Base-by-base conservation (phyloP, 2,888 invertebrate species). In the Lasioglossum figueresi region DNA sequence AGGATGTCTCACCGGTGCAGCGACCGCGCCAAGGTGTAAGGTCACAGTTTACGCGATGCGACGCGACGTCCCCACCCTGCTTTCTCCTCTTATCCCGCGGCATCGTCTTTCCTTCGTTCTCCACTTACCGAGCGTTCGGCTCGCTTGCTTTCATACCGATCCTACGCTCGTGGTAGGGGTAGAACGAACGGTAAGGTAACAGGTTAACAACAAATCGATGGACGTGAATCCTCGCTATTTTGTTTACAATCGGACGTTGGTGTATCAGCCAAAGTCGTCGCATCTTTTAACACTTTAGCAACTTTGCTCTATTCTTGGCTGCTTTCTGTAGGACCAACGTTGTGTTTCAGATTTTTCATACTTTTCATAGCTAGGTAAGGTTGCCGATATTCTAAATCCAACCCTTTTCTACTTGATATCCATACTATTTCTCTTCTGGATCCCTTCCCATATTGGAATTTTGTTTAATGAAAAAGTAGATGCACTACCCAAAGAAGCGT, bases 121-220 rank as follows among this genome's bases (percentile, higher is more conserved):
- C 79, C 77, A 70, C 45, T 72, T 48, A 34, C 23, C 73, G 16
- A 45, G 43, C 56, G 52, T 27, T 76, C 75, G 27, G 8, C 72
- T 73, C 79, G 68, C 71, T 71, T 81, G 78, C 52, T 40, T 71
- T n/a, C 79, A 68, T 70, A 77, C 72, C 68, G 76, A 70, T 31
- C 40, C 43, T 76, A 66, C 83, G 75, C 23, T 56, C 82, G 74
- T 88, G 87, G 91, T 90, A 91, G 91, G 90, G 90, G 90, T 87
- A 92, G 85, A 81, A 85, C 84, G 79, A 75, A 83, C 83, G 85
- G 83, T 68, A 79, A 87, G 88, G 91, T 92, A 92, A 90, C 92
- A 92, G 92, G 91, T 90, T 85, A 90, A 85, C 91, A 92, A 91
- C 84, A 90, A 90, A 91, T 72, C 73, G 71, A 23, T 76, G 80